These are phyloP conservation scores for Anabas testudineus DNA, from an alignment of 2,797 vertebrate species.

Conservation along the genomic window DNA sequence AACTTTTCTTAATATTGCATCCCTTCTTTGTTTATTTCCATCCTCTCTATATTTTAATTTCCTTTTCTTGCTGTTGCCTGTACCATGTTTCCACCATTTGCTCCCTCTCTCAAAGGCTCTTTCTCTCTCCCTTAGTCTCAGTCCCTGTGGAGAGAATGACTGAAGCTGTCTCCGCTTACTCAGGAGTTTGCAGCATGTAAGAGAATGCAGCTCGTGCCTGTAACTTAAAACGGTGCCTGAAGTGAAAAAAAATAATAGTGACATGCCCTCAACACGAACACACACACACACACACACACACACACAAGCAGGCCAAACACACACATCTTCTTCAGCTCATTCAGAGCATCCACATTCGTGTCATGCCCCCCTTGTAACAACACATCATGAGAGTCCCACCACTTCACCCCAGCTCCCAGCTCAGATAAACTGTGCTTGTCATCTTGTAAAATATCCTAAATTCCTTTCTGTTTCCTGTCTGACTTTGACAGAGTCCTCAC, in stretches of 20 bases:
- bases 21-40: conserved; percentile 12
- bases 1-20: conserved; percentile 34
- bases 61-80: background rate
- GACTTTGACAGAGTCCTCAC: conserved; percentile 63
- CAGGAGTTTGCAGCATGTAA: conserved; percentile 54
- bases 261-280: conserved; percentile 41
- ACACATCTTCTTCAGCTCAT: conserved; percentile 25
- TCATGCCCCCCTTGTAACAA: conserved; percentile 45
- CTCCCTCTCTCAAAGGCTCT: conserved; percentile 7
- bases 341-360: conserved; percentile 40
- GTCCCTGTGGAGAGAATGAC: conserved; percentile 46
- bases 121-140: background rate
- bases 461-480: conserved; percentile 46
- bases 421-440: conserved; percentile 53
- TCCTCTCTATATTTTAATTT: conserved; percentile 14
- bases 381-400: conserved; percentile 37
- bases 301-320: conserved; percentile 20
- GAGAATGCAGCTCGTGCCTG: conserved; percentile 59
- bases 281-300: conserved; percentile 12
- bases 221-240: conserved; percentile 69
- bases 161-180: conserved; percentile 50
- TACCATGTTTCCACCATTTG: conserved; percentile 27
- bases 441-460: conserved; percentile 54
- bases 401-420: conserved; percentile 30
- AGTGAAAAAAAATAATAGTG: conserved; percentile 71